A percentile compares a stretch with the other conserved stretches of the same genome.
Conservation (phyloP, 2,113 vertebrate genomes). For the Electrona antarctica region DNA sequence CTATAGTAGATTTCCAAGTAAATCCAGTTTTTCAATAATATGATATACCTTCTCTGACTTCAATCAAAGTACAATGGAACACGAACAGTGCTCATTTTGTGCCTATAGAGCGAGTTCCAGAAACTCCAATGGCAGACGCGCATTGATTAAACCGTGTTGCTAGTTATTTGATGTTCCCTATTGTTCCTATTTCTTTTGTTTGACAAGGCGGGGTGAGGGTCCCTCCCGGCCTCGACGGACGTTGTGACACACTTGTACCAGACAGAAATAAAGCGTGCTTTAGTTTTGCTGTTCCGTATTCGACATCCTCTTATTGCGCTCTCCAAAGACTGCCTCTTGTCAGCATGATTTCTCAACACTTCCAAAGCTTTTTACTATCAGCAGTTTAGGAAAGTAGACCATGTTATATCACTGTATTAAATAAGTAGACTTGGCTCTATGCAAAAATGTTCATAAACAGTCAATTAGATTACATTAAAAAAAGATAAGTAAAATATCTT, state of each 20-base stretch:
- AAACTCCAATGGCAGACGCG: not conserved
- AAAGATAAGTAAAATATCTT: not conserved
- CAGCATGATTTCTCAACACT: constrained; percentile 61
- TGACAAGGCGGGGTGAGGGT: constrained; percentile 17
- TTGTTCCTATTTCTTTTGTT: constrained; percentile 36
- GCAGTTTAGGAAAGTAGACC: constrained; percentile 16
- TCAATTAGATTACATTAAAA: not conserved
- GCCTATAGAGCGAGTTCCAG: not conserved
- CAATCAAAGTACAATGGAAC: not conserved
- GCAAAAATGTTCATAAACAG: not conserved
- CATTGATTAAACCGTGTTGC: not conserved
- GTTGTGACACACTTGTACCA: constrained; percentile 69
- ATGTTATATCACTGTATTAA: not conserved
- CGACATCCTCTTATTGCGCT: constrained; percentile 74
- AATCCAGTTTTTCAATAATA: not conserved
- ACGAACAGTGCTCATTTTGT: not conserved
- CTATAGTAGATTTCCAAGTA: not conserved
- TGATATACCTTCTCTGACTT: not conserved
- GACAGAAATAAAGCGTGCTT: constrained; percentile 69
- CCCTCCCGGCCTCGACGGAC: constrained; percentile 34
- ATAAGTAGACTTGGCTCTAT: not conserved
- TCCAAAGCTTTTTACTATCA: constrained; percentile 31
- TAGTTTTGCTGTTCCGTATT: constrained; percentile 74
- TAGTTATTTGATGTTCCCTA: constrained; percentile 14
- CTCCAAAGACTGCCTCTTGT: constrained; percentile 49